phyloP scores from a whole-genome alignment of 1,140 invertebrate species.

The Macrosteles quadrilineatus region DNA sequence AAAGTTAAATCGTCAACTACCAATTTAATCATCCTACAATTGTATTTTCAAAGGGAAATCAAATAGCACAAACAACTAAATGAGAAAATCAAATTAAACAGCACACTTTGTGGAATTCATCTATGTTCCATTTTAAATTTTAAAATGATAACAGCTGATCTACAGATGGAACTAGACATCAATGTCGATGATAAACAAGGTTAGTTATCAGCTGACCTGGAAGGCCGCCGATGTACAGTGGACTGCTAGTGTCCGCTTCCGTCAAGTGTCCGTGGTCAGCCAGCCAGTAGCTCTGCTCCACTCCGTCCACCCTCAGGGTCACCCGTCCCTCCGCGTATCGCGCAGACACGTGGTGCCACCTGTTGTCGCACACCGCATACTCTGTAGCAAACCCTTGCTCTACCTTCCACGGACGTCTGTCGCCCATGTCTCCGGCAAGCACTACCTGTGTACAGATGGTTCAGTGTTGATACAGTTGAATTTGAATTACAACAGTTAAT shows the following conservation, averaged over 20 bases:
- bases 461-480: constrained; percentile 2
- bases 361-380: constrained; percentile 71
- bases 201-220: no score
- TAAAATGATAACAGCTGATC: not conserved
- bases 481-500: no score
- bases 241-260: constrained; percentile 56
- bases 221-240: constrained; percentile 82
- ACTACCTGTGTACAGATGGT: constrained; percentile 55
- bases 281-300: constrained; percentile 56
- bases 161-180: no score
- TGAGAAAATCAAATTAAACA: no score
- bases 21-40: no score
- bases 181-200: no score
- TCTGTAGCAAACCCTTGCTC: constrained; percentile 61
- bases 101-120: no score
- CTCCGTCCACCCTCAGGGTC: constrained; percentile 70
- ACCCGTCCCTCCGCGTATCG: constrained; percentile 69
- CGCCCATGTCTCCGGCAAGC: constrained; percentile 68
- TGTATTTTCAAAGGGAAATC: no score
- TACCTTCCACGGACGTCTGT: constrained; percentile 60
- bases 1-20: no score
- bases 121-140: no score
- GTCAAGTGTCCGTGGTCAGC: constrained; percentile 52
- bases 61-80: no score
- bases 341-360: constrained; percentile 82